Evolutionary conservation across 1,140 invertebrate genomes (phyloP), one percentile per base, ranked within the genome.

Genomic region (Heterodera carotae): DNA sequence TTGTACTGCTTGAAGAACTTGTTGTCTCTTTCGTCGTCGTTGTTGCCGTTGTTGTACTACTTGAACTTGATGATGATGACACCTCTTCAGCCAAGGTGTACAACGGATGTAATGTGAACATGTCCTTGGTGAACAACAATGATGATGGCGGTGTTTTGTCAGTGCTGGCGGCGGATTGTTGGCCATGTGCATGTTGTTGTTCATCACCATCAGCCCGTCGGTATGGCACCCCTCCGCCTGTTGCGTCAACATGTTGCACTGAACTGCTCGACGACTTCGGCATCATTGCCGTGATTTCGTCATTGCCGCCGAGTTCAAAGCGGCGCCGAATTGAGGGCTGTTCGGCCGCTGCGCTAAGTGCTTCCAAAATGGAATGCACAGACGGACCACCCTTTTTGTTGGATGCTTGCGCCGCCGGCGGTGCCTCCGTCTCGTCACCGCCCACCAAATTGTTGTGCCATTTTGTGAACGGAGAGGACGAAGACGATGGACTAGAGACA

Each of bases 1-100:
- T 77, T 25, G 76, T 75, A 12, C 62, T 77, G 39, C 36, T 78
- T 34, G 75, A 31, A 8, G 39, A 43, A 34, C 0, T 76, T 59
- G 31, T 8, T 15, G 76, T 18, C 10, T 22, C 22, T n/a, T 66
- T 34, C 29, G 39, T 43, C 29, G 39, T 43, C 39, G 39, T 43
- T 43, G 6, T 12, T 6, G 39, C 39, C 39, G 39, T 43, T 8
- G 39, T 43, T 43, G 18, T 80, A 12, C 62, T 77, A 25, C 36
- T 78, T 66, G 75, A 31, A 34, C 1, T 76, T 59, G 31, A 8
- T 15, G 76, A 8, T 59, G 31, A 8, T 15, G 76, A 8, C n/a
- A n/a, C 22, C 62, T 31, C 25, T 31, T 62, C 8, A 6, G 3
- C n/a, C 29, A 34, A 34, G 6, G 62, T 66, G 29, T 29, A 66